Percentiles rank a stretch among this genome's conserved stretches.
These are phyloP conservation scores for Semaprochilodus insignis DNA, from an alignment of 2,797 vertebrate species.

Conservation along the genomic window DNA sequence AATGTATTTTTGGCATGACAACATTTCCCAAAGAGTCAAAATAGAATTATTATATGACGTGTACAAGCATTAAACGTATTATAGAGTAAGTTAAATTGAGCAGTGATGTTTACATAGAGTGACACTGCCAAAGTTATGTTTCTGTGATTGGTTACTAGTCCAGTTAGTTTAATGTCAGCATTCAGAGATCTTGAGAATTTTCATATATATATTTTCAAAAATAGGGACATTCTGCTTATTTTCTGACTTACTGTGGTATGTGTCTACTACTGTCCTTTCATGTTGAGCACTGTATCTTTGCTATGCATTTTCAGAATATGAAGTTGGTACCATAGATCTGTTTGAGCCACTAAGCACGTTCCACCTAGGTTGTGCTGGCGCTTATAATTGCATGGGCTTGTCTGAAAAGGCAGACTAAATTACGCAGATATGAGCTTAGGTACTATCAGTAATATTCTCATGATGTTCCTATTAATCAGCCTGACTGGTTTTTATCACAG, in stretches of 20 bases:
- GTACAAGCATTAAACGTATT: too few species aligned
- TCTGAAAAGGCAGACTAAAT: constrained; percentile 85
- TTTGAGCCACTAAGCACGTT: constrained; percentile 32
- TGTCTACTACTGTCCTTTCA: constrained; percentile 3
- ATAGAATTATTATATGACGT: too few species aligned
- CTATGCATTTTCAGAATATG: constrained; percentile 10
- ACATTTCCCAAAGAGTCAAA: too few species aligned
- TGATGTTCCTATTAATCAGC: constrained; percentile 83
- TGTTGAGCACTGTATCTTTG: constrained; percentile 11
- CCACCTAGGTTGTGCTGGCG: constrained; percentile 47
- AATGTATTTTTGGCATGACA: too few species aligned
- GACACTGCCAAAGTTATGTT: not conserved
- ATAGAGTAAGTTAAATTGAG: not conserved
- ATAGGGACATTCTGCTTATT: constrained; percentile 3
- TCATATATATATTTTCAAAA: not conserved
- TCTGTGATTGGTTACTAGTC: not conserved
- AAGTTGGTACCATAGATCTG: constrained; percentile 26
- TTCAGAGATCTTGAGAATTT: not conserved
- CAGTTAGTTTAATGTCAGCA: not conserved
- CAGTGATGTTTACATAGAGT: not conserved
- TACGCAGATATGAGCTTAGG: constrained; percentile 85
- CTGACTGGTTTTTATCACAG: constrained; percentile 75
- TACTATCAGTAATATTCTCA: constrained; percentile 86
- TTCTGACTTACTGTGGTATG: not conserved
- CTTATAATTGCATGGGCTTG: constrained; percentile 83